Evolutionary conservation across 2,888 invertebrate species (phyloP).

Genomic region (Atherix ibis): DNA sequence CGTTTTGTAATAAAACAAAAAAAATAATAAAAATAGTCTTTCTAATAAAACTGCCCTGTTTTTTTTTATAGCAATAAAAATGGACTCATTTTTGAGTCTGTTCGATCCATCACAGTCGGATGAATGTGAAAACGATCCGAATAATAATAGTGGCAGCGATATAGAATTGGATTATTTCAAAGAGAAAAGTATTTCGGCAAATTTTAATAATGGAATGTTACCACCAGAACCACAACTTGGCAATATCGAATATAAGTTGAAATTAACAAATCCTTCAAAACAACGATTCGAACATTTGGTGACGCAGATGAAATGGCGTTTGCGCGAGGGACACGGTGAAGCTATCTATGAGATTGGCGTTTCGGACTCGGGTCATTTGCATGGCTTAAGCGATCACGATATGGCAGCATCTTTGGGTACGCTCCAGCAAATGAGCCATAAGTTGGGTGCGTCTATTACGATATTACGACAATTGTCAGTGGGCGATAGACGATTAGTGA

Average conservation of each 20-base stretch:
- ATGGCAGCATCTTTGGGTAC: slow-evolving; percentile 78
- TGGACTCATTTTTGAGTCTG: slow-evolving; percentile 72
- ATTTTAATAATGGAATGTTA: slow-evolving; percentile 47
- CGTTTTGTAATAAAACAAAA: no score
- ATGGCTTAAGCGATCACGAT: slow-evolving; percentile 68
- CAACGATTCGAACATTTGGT: slow-evolving; percentile 89
- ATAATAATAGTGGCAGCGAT: slow-evolving; percentile 17
- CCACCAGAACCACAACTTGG: slow-evolving; percentile 90
- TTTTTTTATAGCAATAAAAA: no score
- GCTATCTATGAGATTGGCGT: slow-evolving; percentile 97
- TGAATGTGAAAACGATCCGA: slow-evolving; percentile 17
- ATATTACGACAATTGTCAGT: slow-evolving; percentile 51
- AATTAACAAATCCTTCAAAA: slow-evolving; percentile 80
- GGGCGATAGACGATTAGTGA: slow-evolving; percentile 44
- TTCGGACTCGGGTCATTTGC: slow-evolving; percentile 72
- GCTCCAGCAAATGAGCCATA: slow-evolving; percentile 73
- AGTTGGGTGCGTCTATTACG: slow-evolving; percentile 67
- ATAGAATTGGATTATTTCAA: slow-evolving; percentile 8
- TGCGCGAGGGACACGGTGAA: slow-evolving; percentile 89
- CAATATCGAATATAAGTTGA: slow-evolving; percentile 92
- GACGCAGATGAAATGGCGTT: slow-evolving; percentile 97
- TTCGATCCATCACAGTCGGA: slow-evolving; percentile 48
- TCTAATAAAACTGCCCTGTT: no score
- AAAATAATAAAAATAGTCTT: no score
- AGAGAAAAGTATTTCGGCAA: slow-evolving; percentile 29